These are phyloP conservation scores for Cyclargus thomasi DNA, from an alignment of 1,140 invertebrate species.

Conservation along the genomic window DNA sequence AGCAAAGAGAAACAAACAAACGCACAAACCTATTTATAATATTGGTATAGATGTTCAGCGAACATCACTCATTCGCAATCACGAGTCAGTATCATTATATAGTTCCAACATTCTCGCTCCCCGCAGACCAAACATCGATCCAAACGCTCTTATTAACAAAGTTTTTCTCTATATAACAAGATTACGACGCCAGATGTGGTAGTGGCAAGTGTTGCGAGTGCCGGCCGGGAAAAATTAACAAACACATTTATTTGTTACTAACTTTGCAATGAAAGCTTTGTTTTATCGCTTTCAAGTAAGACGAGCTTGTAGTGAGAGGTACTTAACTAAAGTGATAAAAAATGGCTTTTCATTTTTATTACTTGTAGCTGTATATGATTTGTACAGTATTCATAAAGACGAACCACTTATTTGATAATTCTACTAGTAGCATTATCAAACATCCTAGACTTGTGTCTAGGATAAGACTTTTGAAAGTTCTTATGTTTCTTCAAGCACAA, in stretches of 20 bases:
- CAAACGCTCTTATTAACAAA: conserved; percentile 70
- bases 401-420: too few relatives aligned
- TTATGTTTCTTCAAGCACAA: too few relatives aligned
- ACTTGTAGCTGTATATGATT: background rate
- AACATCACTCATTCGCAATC: background rate
- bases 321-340: too few relatives aligned
- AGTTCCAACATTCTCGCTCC: conserved; percentile 36
- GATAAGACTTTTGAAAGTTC: too few relatives aligned
- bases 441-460: too few relatives aligned
- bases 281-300: background rate
- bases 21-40: too few relatives aligned
- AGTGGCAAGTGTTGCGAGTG: conserved; percentile 23
- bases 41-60: background rate
- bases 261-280: background rate
- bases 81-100: conserved; percentile 22
- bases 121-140: conserved; percentile 36
- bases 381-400: too few relatives aligned
- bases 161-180: conserved; percentile 69
- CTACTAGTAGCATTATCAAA: too few relatives aligned
- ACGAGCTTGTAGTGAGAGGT: background rate
- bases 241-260: conserved; percentile 7
- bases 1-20: too few relatives aligned
- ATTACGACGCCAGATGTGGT: conserved; percentile 70
- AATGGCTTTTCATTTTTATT: too few relatives aligned
- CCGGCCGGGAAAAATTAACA: background rate